Evolutionary conservation across 2,113 vertebrate genomes (phyloP), one percentile per base, ranked within the genome.

Genomic region (Prochilodus magdalenae): DNA sequence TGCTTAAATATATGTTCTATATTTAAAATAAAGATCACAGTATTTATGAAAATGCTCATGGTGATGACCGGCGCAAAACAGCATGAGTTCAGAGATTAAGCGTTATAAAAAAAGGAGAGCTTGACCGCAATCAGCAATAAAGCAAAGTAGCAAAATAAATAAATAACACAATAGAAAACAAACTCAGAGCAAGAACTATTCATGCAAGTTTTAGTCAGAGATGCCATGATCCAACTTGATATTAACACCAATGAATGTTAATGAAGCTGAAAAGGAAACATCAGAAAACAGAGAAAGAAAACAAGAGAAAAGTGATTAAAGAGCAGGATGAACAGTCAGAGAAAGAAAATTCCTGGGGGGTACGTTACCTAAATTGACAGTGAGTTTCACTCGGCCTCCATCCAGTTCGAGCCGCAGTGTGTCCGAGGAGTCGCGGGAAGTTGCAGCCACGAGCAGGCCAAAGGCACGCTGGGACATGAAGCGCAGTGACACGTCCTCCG

Each of bases 301-400:
- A 70, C 30, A 53, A 44, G 51, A 26, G 51, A 18, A 16, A 73
- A 7, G n/a, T n/a, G n/a, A n/a, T n/a, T n/a, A 73, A 0, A 73
- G 3, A 76, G 84, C 90, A 75, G 83, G 76, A 83, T 71, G 84
- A 87, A 80, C 79, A 75, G 14, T 4, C 85, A 89, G 85, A 67
- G 92, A 93, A 44, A 66, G 30, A 22, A 12, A 49, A 30, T 36
- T 10, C 16, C 0, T 5, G 15, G 1, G 5, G 15, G 1, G 14
- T 95, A 97, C 95, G 84, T 96, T 99, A 99, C 98, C 98, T 97
- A 99, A 84, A 88, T 99, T 99, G 93, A 99, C 96, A 90, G 97
- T 99, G 79, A 99, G 96, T 87, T 98, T 99, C 90, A 99, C 97
- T 0, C 96, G 94, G 12, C 97, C 96, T 33, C 96, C 96, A 13